A percentile compares a stretch with the other conserved stretches of the same genome.
Conservation (phyloP, 2,113 vertebrate species). For the Chaetura pelagica region DNA sequence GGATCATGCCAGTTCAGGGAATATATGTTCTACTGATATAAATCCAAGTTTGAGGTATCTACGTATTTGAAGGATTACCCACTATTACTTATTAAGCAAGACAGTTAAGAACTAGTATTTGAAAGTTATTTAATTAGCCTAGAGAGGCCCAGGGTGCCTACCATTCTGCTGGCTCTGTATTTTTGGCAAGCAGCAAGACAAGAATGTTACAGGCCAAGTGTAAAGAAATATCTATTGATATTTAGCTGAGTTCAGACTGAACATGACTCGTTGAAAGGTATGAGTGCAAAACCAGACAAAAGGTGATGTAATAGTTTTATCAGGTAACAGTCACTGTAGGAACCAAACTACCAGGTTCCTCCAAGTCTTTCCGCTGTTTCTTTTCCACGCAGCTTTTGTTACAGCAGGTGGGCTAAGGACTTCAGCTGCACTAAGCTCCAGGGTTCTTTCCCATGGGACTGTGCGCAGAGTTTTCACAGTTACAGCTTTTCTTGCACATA, state of each 20-base stretch:
- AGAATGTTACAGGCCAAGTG: neutral
- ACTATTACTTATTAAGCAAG: neutral
- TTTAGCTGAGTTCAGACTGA: neutral
- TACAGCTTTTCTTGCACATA: neutral
- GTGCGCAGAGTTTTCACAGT: neutral
- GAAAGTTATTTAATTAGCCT: neutral
- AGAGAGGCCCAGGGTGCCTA: neutral
- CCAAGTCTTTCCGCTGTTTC: neutral
- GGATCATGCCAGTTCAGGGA: neutral
- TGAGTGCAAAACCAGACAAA: neutral
- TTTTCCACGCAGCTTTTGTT: neutral
- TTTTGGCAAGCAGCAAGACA: neutral
- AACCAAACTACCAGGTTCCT: neutral
- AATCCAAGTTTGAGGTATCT: neutral
- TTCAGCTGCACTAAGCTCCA: neutral
- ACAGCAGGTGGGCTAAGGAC: neutral
- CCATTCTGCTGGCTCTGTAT: neutral
- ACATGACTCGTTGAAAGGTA: neutral
- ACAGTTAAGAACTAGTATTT: neutral
- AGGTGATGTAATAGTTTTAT: neutral
- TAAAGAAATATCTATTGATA: neutral
- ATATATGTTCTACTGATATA: neutral
- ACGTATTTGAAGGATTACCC: neutral
- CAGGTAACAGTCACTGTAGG: neutral
- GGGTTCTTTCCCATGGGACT: neutral